A percentile compares a stretch with the other conserved stretches of the same genome.
These are phyloP conservation scores for Macquaria australasica DNA, from an alignment of 2,113 vertebrate species.

Conservation along the genomic window DNA sequence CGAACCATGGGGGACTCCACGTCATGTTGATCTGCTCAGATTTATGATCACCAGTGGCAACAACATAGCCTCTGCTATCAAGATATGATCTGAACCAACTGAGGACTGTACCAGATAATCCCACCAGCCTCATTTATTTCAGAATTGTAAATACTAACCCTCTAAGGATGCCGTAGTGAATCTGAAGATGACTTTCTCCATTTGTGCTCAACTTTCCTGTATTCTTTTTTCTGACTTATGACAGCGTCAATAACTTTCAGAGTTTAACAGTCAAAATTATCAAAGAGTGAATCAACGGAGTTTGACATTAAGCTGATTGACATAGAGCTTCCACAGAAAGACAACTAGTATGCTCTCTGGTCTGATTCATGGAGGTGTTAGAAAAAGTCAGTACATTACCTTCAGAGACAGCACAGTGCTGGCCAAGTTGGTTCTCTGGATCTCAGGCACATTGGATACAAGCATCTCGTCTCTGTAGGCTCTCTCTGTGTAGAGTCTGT, in stretches of 20 bases:
- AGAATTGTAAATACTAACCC: neutral
- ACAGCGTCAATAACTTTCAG: neutral
- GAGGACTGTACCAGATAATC: neutral
- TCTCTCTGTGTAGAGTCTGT: conserved; percentile 96
- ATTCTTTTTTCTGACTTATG: too few relatives aligned
- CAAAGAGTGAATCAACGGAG: neutral
- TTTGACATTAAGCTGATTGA: neutral
- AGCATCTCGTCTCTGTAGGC: conserved; percentile 98
- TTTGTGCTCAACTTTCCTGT: neutral
- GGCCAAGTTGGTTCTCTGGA: conserved; percentile 97
- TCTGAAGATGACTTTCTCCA: neutral
- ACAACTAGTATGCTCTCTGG: neutral
- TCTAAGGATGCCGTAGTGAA: neutral
- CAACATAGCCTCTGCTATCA: neutral
- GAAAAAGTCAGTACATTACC: conserved; percentile 75
- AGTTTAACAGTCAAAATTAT: neutral
- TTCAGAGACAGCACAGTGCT: conserved; percentile 98
- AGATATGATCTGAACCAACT: neutral
- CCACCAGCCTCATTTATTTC: neutral
- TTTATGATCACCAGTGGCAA: neutral
- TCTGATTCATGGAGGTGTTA: neutral
- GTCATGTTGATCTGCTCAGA: neutral
- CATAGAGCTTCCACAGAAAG: neutral
- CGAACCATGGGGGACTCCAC: neutral
- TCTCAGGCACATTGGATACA: conserved; percentile 93